These are phyloP conservation scores for Trinorchestia longiramus DNA, from an alignment of 1,140 invertebrate genomes.

Conservation along the genomic window DNA sequence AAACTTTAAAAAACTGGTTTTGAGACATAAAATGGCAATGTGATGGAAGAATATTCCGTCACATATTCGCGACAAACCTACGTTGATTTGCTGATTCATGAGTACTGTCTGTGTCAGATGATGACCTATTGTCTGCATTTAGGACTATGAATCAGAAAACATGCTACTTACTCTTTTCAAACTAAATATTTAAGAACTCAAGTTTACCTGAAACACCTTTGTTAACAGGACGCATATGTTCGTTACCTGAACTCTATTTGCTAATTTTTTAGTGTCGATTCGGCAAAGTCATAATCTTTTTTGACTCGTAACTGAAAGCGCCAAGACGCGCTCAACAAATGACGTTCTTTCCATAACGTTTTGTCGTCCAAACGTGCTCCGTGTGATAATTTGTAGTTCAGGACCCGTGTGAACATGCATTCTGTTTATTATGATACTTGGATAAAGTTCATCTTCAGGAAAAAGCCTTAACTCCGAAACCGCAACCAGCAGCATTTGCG, in stretches of 20 bases:
- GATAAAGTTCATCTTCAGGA: neutral
- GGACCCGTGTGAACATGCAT: neutral
- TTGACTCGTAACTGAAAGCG: neutral
- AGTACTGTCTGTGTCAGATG: too few species aligned
- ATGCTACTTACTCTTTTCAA: too few species aligned
- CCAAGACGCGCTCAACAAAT: neutral
- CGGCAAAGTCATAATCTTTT: too few species aligned
- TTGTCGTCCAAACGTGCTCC: neutral
- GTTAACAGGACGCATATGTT: neutral
- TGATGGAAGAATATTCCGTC: too few species aligned
- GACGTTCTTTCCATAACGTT: neutral
- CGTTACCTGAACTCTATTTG: too few species aligned
- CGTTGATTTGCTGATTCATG: too few species aligned
- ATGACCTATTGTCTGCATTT: too few species aligned
- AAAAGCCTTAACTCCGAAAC: neutral
- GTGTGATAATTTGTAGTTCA: neutral
- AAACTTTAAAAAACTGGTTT: too few species aligned
- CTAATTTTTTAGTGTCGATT: too few species aligned
- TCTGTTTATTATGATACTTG: neutral
- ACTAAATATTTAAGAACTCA: neutral
- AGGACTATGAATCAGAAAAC: too few species aligned
- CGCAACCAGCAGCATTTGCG: neutral
- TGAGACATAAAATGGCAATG: too few species aligned
- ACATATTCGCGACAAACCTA: too few species aligned
- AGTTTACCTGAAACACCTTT: neutral